These are phyloP conservation scores for Elegia similella DNA, from an alignment of 2,888 invertebrate species.

Conservation along the genomic window DNA sequence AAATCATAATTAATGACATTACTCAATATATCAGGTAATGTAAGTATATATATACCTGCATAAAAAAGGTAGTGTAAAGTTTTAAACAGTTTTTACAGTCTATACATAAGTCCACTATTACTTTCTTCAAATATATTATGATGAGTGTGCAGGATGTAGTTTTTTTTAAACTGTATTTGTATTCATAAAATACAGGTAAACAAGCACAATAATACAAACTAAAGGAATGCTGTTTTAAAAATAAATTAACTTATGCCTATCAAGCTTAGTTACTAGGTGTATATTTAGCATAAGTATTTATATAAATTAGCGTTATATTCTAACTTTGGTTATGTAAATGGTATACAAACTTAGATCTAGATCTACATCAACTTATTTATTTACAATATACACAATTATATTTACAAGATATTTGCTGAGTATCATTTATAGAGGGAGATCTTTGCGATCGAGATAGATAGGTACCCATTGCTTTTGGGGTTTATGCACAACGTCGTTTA, in stretches of 20 bases:
- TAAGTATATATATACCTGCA: too few relatives aligned
- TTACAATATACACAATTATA: constrained; percentile 3
- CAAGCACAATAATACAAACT: neutral
- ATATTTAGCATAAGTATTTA: neutral
- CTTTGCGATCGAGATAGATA: neutral
- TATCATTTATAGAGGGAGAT: neutral
- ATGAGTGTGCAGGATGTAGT: constrained; percentile 11
- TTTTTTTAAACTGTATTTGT: too few relatives aligned
- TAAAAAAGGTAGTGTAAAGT: too few relatives aligned
- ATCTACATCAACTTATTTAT: constrained; percentile 8
- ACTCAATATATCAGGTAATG: too few relatives aligned
- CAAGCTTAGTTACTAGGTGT: neutral
- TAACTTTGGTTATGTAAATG: constrained; percentile 19
- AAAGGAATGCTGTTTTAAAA: constrained; percentile 19
- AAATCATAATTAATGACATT: too few relatives aligned
- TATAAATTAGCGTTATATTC: neutral
- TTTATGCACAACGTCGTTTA: too few relatives aligned
- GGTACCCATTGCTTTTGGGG: neutral
- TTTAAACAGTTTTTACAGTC: too few relatives aligned
- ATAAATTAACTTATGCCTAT: neutral
- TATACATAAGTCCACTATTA: too few relatives aligned
- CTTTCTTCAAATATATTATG: constrained; percentile 14
- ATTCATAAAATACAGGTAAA: constrained; percentile 4
- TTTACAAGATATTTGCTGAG: constrained; percentile 1
- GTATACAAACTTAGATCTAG: constrained; percentile 15